Evolutionary conservation across 30 jellyfish, hydroid and myxozoan species (phyloP), one percentile per base, ranked within the genome.

Genomic region (Hydractinia echinata): DNA sequence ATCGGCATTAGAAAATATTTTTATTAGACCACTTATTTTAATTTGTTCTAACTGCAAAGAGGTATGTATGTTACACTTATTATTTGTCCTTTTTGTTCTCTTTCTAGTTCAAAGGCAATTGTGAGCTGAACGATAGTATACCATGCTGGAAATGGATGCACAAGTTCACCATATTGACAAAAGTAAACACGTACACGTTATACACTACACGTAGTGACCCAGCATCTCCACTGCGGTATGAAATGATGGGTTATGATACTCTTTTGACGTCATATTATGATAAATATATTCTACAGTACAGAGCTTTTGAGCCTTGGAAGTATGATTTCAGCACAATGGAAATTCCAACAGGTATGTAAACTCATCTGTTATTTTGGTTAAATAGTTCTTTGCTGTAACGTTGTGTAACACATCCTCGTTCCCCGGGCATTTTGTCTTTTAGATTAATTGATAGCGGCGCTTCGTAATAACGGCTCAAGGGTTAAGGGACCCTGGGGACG

Each of bases 241-340:
- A 90, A 72, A 90, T 90, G 97, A 90, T 90, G 97, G 97, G 97
- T 48, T 90, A 90, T 66, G 97, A 90, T 66, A 90, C 97, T 10
- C 61, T 90, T 73, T 85, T 90, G 53, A 85, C 97, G 55, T 90
- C 97, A 10, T 90, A 90, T 76, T 90, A 90, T 64, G 97, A 90
- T 77, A 92, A 90, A 67, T 90, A 90, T 76, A 85, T 90, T 13
- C 70, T 90, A 84, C 89, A 81, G 68, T 90, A 90, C 77, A 67
- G 68, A 11, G 50, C 67, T 4, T 90, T 90, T 73, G 92, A 80
- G 79, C 95, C 86, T 16, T 85, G 95, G 97, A 85, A 85, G 30
- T 90, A 66, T 85, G 91, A 90, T 64, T 82, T 82, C 61, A 19
- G 82, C 10, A 66, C 56, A 30, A 85, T 90, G 61, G 95, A 85